A percentile compares a stretch with the other conserved stretches of the same genome.
These are phyloP conservation scores for Reticulitermes speratus DNA, from an alignment of 1,140 invertebrate genomes.

Conservation along the genomic window DNA sequence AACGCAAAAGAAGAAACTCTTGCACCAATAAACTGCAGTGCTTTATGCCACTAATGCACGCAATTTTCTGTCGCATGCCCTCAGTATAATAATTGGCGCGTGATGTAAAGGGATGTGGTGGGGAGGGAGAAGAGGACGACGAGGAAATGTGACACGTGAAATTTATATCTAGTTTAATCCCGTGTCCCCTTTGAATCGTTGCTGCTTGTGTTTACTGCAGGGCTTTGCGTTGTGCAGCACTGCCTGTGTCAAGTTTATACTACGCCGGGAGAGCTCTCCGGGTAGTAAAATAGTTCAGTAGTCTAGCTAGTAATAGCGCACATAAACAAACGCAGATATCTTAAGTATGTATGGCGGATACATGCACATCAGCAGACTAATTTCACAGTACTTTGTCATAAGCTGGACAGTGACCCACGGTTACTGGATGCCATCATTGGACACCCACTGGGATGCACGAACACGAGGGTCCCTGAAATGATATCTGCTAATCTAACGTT, in stretches of 20 bases:
- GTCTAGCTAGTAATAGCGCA: neutral
- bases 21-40: neutral
- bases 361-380: neutral
- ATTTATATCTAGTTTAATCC: slow-evolving; percentile 10
- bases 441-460: too few relatives aligned
- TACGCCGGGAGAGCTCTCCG: neutral
- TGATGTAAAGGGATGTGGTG: neutral
- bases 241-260: neutral
- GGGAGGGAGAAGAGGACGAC: neutral
- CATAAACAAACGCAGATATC: too few relatives aligned
- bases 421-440: too few relatives aligned
- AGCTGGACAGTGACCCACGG: too few relatives aligned
- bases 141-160: slow-evolving; percentile 17
- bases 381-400: neutral
- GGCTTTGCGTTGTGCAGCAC: neutral
- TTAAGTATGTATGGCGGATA: too few relatives aligned
- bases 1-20: too few relatives aligned
- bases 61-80: neutral
- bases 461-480: too few relatives aligned
- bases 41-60: neutral
- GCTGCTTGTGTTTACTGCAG: neutral
- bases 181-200: slow-evolving; percentile 17
- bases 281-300: slow-evolving; percentile 1
- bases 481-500: too few relatives aligned
- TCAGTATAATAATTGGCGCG: slow-evolving; percentile 15